Percentiles rank a stretch among this genome's conserved stretches.
Evolutionary conservation across 2,113 vertebrate species (phyloP).

Genomic region (Dermatemys mawii): DNA sequence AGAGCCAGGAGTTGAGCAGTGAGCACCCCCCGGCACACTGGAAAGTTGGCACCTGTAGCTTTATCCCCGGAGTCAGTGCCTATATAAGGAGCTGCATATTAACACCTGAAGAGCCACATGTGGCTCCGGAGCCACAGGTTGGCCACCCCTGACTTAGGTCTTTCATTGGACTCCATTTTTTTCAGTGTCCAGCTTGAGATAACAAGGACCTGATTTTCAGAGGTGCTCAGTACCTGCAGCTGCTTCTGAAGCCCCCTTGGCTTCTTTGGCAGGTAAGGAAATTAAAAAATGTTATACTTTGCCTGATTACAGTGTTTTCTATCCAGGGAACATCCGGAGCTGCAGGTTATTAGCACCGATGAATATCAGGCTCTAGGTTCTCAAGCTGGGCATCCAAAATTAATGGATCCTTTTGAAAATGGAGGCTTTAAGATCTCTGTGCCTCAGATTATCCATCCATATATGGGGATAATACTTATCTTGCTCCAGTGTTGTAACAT

Average conservation of each 20-base stretch:
- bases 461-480: neutral
- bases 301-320: neutral
- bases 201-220: neutral
- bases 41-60: too few species aligned
- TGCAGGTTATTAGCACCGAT: neutral
- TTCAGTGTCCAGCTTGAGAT: neutral
- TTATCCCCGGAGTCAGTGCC: too few species aligned
- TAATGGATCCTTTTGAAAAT: neutral
- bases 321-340: too few species aligned
- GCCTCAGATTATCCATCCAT: accelerated
- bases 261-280: neutral
- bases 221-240: neutral
- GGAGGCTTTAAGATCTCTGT: neutral
- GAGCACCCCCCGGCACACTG: too few species aligned
- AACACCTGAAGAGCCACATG: too few species aligned
- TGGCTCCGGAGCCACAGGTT: too few species aligned
- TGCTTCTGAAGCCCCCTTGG: neutral
- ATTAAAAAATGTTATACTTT: neutral
- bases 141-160: too few species aligned
- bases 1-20: too few species aligned
- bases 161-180: too few species aligned
- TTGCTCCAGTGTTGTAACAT: neutral
- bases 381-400: neutral
- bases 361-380: neutral
- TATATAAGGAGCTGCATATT: too few species aligned